These are phyloP conservation scores for Nezara viridula DNA, from an alignment of 2,888 invertebrate genomes.

Conservation along the genomic window DNA sequence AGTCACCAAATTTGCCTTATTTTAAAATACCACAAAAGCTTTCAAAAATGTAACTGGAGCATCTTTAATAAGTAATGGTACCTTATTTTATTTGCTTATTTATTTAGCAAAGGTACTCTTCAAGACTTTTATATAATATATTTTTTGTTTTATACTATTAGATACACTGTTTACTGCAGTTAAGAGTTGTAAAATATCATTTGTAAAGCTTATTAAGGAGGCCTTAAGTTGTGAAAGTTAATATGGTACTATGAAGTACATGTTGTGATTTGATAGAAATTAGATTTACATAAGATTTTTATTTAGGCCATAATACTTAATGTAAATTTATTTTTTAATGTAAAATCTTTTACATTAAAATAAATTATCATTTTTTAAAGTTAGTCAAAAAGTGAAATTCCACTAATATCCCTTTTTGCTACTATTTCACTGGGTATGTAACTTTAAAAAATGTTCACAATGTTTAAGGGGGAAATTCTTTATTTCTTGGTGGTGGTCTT, in stretches of 20 bases:
- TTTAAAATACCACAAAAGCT: slow-evolving; percentile 61
- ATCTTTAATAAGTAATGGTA: slow-evolving; percentile 29
- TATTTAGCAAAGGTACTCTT: slow-evolving; percentile 50
- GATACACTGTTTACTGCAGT: slow-evolving; percentile 6
- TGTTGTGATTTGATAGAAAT: slow-evolving; percentile 49
- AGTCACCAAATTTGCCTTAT: slow-evolving; percentile 71
- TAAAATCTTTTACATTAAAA: slow-evolving; percentile 41
- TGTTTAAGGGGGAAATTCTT: background rate
- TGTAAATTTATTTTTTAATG: slow-evolving; percentile 34
- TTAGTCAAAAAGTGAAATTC: background rate
- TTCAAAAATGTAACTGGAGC: slow-evolving; percentile 32
- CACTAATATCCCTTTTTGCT: background rate
- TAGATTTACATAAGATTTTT: slow-evolving; percentile 13
- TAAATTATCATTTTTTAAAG: slow-evolving; percentile 49
- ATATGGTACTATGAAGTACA: slow-evolving; percentile 42
- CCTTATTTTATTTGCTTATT: slow-evolving; percentile 50
- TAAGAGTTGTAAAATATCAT: slow-evolving; percentile 46
- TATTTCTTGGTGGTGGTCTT: slow-evolving; percentile 29
- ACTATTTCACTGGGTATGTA: slow-evolving; percentile 42
- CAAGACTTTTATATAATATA: background rate
- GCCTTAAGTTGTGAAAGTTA: slow-evolving; percentile 53
- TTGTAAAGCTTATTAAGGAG: slow-evolving; percentile 50
- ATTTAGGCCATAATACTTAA: background rate
- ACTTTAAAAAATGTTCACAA: background rate
- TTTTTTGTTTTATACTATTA: slow-evolving; percentile 37